Conservation (phyloP, 2,113 vertebrate genomes). For the Callospermophilus lateralis region DNA sequence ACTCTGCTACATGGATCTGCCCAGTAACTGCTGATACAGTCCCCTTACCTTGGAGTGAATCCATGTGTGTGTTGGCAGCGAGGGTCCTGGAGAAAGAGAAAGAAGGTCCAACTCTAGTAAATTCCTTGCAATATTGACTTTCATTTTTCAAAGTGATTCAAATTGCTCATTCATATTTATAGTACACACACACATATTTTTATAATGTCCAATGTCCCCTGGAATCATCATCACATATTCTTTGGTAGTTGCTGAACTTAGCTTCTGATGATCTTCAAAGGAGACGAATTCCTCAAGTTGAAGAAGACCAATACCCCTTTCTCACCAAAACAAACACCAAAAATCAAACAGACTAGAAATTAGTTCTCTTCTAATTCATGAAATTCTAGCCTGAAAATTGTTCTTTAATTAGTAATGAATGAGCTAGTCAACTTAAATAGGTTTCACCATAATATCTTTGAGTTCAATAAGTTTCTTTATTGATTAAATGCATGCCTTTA, state of each 20-base stretch:
- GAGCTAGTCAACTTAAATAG: not conserved
- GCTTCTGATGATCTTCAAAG: not conserved
- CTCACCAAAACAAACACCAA: not conserved
- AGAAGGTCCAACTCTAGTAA: not conserved
- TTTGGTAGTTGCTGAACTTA: not conserved
- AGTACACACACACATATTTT: not conserved
- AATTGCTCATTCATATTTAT: slow-evolving; percentile 41
- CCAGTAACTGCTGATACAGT: fast-evolving
- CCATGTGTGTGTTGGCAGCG: no score
- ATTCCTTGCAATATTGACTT: not conserved
- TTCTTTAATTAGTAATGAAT: slow-evolving; percentile 44
- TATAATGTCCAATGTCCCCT: not conserved
- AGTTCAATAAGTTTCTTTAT: not conserved
- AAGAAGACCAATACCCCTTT: not conserved
- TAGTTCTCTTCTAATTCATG: fast-evolving
- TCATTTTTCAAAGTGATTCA: not conserved
- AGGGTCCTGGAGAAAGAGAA: not conserved
- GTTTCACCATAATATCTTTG: not conserved
- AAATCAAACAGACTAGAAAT: not conserved
- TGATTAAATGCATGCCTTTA: not conserved
- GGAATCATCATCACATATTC: not conserved
- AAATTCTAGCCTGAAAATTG: not conserved
- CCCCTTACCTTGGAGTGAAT: not conserved
- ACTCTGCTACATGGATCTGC: not conserved
- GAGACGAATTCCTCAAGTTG: not conserved